phyloP scores from a whole-genome alignment of 2,888 invertebrate species.

The Nephrocerus scutellatus region DNA sequence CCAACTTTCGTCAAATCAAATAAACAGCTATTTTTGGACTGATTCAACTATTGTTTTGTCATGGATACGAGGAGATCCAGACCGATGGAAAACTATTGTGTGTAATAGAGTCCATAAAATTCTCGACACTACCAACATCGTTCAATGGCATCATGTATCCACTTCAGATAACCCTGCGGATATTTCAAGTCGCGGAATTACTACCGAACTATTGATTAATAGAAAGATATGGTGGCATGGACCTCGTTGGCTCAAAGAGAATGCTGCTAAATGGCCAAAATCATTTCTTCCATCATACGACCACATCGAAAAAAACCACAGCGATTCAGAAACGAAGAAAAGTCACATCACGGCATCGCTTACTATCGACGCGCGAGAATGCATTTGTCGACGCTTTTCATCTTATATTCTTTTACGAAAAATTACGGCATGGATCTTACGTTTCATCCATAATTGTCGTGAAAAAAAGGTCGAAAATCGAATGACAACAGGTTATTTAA shows the following conservation, averaged over 20 bases:
- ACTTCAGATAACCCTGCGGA: slow-evolving; percentile 1
- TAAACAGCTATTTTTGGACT: slow-evolving; percentile 4
- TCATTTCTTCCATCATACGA: too few relatives aligned
- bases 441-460: too few relatives aligned
- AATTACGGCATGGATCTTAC: too few relatives aligned
- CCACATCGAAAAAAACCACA: too few relatives aligned
- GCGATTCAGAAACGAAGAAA: too few relatives aligned
- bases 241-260: slow-evolving; percentile 12
- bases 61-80: slow-evolving; percentile 1
- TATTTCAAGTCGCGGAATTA: background rate
- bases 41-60: slow-evolving; percentile 8
- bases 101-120: background rate
- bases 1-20: background rate
- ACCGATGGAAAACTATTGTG: slow-evolving; percentile 1
- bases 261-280: too few relatives aligned
- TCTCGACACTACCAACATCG: slow-evolving; percentile 1
- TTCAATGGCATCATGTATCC: slow-evolving; percentile 5
- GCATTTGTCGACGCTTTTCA: too few relatives aligned
- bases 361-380: too few relatives aligned
- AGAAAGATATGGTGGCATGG: slow-evolving; percentile 13
- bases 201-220: background rate
- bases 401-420: too few relatives aligned
- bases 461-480: too few relatives aligned
- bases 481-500: too few relatives aligned
- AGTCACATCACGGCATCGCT: too few relatives aligned